Base-by-base conservation (phyloP, 2,888 invertebrate species). In the Aphodius granarius region DNA sequence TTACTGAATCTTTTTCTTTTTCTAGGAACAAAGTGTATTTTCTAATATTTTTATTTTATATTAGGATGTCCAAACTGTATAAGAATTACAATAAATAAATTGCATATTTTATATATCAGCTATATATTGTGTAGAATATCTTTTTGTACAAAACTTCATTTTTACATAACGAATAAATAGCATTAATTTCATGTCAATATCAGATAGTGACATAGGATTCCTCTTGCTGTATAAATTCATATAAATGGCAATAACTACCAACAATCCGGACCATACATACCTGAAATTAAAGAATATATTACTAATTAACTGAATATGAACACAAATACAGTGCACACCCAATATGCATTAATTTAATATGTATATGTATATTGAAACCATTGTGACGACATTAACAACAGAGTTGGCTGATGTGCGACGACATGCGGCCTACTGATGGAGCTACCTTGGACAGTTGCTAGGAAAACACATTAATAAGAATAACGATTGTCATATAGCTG, bases 241-340 rank as follows among this genome's bases (percentile, higher is more conserved):
- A 87, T 97, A 98, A 84, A 98, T 97, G 5, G 98, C 98, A 23
- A 96, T 80, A 0, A 97, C 90, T 0, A 98, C 96, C 73, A 98
- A 89, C 81, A 94, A 85, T 0, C 97, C 98, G 0, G 97, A 95
- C 95, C 97, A 98, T 0, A 94, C 85, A 86, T 97, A 97, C 86
- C 96, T 96, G 88, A 68, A 92, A 91, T 17, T 1, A 23, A 43
- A 65, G 2, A 1, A 66, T 21, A 62, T 65, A 19, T 65, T 19
- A 43, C 72, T 71, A 18, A 65, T n/a, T n/a, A 5, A 74, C 77
- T 2, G 16, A 65, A 72, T 63, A 66, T 66, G 43, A 15, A 19
- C 17, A 72, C 17, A 20, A 43, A 43, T 9, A 43, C 43, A 43
- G 43, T 1, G 43, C 43, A 3, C 9, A 43, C 43, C 13, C 43